phyloP scores from a whole-genome alignment of 2,888 invertebrate genomes.

The Drosophila paracracens region DNA sequence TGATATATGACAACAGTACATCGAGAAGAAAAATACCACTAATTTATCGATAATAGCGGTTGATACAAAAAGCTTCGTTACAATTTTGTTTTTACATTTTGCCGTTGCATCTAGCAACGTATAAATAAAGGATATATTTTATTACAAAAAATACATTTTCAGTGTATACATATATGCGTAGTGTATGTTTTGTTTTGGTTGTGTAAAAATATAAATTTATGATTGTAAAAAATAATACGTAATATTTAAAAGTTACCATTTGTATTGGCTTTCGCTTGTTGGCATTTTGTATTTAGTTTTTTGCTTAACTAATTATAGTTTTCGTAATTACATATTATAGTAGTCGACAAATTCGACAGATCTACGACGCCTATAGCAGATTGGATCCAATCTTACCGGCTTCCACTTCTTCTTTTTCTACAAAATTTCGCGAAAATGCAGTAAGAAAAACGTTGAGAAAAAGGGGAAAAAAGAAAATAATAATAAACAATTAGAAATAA shows the following conservation, averaged over 20 bases:
- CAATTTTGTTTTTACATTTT: constrained; percentile 22
- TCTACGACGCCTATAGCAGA: constrained; percentile 83
- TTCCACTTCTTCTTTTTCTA: constrained; percentile 84
- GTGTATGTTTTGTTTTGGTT: constrained; percentile 60
- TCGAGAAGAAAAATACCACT: constrained; percentile 1
- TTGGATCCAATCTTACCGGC: constrained; percentile 85
- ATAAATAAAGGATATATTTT: constrained; percentile 57
- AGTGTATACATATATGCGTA: constrained; percentile 61
- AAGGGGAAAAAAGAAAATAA: constrained; percentile 68
- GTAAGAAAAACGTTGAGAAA: constrained; percentile 45
- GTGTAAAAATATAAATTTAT: constrained; percentile 75
- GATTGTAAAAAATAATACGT: constrained; percentile 69
- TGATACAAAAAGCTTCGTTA: constrained; percentile 5
- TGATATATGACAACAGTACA: background rate
- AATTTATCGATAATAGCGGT: constrained; percentile 12
- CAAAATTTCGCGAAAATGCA: constrained; percentile 69
- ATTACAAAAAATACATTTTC: constrained; percentile 75
- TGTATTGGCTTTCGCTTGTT: constrained; percentile 30
- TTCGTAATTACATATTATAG: constrained; percentile 79
- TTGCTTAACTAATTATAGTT: constrained; percentile 37
- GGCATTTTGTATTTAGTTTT: constrained; percentile 22
- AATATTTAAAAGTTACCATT: constrained; percentile 44
- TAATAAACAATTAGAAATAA: constrained; percentile 70
- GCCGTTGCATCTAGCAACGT: constrained; percentile 30
- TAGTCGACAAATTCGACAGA: constrained; percentile 84